Evolutionary conservation across 2,888 invertebrate genomes (phyloP), one percentile per base, ranked within the genome.

Genomic region (Diarsia dahlii): DNA sequence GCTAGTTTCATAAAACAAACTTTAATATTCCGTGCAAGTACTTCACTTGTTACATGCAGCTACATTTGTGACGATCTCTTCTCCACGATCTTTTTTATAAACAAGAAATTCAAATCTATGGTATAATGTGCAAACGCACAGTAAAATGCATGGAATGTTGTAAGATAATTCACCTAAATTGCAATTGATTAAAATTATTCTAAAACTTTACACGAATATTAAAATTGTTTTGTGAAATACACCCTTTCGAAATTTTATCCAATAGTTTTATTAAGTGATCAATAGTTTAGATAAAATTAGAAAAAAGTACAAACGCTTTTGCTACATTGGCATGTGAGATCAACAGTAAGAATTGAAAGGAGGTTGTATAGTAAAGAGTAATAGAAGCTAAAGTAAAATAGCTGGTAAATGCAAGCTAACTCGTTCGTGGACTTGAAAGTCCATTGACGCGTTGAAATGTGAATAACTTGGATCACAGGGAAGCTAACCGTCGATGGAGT

Each of bases 401-500:
- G 94, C 93, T 94, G 84, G 76, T 85, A 85, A 74, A 76, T 86
- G 87, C 84, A 84, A 84, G 66, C 64, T 72, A 76, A 78, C 69
- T 78, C 68, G 68, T 74, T 67, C n/a, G 15, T 75, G 69, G 68
- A 69, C 64, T 65, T 66, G 1, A 45, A 39, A 64, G 70, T 77
- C 63, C 71, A 74, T 76, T 83, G 72, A 76, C 62, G 67, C 74
- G 78, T 84, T 86, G 82, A 84, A 80, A 81, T 73, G 66, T 74
- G 28, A 76, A 80, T 79, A 77, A 79, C 78, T 85, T 82, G 89
- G 77, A 87, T 86, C 85, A 87, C 94, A 97, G 98, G 88, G 98
- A 98, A 93, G 98, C 98, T 1, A 98, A 98, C 92, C 97, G 99
- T 78, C 97, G 99, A 58, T 99, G 99, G 99, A 99, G 99, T 89